Conservation (phyloP, 2,113 vertebrate genomes). For the sheep (Ovis aries) region ARS-UI_Ramb_v3.0 NC_056064.1:37545001-37545500, state of each 20-base stretch:
- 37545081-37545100: no score
- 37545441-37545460: background rate
- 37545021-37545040: no score
- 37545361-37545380: background rate
- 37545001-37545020: no score
- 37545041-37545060: no score
- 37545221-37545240: background rate
- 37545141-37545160: background rate
- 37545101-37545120: background rate
- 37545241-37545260: background rate
- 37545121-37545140: background rate
- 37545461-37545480: background rate
- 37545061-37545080: no score
- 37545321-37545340: background rate
- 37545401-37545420: background rate
- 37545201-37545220: background rate
- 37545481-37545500: background rate
- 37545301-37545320: background rate
- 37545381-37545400: background rate
- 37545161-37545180: background rate
- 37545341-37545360: background rate
- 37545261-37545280: background rate
- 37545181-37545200: background rate
- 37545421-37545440: background rate
- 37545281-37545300: background rate